Percentiles rank a stretch among this genome's conserved stretches.
phyloP scores from a whole-genome alignment of 2,113 vertebrate genomes.

The Chitala chitala region DNA sequence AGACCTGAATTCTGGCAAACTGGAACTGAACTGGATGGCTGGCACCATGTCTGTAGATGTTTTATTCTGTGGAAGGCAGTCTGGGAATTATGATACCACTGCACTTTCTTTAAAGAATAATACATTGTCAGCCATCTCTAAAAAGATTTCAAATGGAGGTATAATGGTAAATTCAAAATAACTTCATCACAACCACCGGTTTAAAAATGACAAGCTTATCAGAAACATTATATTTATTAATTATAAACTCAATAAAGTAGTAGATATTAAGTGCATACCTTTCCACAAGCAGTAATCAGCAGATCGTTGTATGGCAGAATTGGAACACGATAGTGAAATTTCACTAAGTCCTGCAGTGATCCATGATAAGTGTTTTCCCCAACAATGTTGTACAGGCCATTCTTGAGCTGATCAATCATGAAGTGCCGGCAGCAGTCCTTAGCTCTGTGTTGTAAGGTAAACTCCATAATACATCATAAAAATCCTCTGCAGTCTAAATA shows the following conservation, averaged over 20 bases:
- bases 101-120: constrained; percentile 34
- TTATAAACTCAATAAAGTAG: neutral
- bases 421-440: constrained; percentile 65
- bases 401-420: constrained; percentile 63
- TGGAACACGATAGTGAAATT: constrained; percentile 56
- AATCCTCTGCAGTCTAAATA: too few species aligned
- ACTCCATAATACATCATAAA: too few species aligned
- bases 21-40: constrained; percentile 35
- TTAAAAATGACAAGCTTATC: neutral
- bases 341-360: constrained; percentile 65
- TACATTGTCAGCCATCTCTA: constrained; percentile 38
- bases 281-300: constrained; percentile 61
- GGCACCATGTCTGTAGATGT: constrained; percentile 28
- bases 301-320: constrained; percentile 56
- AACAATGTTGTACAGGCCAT: constrained; percentile 52
- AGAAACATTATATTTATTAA: neutral
- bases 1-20: neutral
- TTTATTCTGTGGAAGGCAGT: neutral
- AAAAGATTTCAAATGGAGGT: constrained; percentile 30
- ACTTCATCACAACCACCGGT: neutral
- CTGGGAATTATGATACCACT: neutral
- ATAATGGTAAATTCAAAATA: neutral
- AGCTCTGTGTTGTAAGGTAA: constrained; percentile 37
- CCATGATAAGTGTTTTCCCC: constrained; percentile 54
- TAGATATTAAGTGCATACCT: constrained; percentile 51